These are phyloP conservation scores for Coleophora deauratella DNA, from an alignment of 2,888 invertebrate species.

Conservation along the genomic window DNA sequence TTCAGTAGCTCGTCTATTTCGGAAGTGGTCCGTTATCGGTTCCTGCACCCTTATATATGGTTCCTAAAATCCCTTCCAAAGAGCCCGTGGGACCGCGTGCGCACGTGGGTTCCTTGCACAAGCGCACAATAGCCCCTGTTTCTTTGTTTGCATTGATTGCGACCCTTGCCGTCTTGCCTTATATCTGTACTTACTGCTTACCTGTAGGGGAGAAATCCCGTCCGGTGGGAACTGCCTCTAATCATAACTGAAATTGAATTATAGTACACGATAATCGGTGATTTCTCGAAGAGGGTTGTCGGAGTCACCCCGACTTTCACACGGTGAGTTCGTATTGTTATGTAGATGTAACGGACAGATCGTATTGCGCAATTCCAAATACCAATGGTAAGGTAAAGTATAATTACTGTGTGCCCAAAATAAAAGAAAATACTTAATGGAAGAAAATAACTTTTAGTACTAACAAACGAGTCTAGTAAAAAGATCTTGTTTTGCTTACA, in stretches of 20 bases:
- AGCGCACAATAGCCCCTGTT: slow-evolving; percentile 58
- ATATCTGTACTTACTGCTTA: slow-evolving; percentile 47
- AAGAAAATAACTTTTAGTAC: too few relatives aligned
- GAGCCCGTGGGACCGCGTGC: slow-evolving; percentile 55
- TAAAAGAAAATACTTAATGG: too few relatives aligned
- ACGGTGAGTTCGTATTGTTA: slow-evolving; percentile 48
- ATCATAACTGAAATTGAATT: slow-evolving; percentile 62
- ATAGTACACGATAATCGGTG: slow-evolving; percentile 48
- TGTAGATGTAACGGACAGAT: slow-evolving; percentile 33
- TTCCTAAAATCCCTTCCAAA: slow-evolving; percentile 42
- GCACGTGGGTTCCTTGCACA: slow-evolving; percentile 66
- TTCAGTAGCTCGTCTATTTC: slow-evolving; percentile 38
- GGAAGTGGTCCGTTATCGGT: slow-evolving; percentile 43
- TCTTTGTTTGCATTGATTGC: slow-evolving; percentile 58
- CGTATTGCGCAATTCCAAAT: slow-evolving; percentile 15
- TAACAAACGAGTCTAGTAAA: too few relatives aligned
- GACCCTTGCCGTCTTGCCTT: slow-evolving; percentile 64
- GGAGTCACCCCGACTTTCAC: slow-evolving; percentile 47
- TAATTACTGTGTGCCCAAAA: too few relatives aligned
- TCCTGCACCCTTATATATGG: slow-evolving; percentile 46
- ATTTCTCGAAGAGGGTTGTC: slow-evolving; percentile 46
- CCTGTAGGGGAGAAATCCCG: slow-evolving; percentile 67
- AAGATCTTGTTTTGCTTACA: too few relatives aligned
- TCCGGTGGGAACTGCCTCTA: slow-evolving; percentile 59
- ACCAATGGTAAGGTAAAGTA: too few relatives aligned